phyloP scores from a whole-genome alignment of 1,140 invertebrate species.

The Gryon sp. region DNA sequence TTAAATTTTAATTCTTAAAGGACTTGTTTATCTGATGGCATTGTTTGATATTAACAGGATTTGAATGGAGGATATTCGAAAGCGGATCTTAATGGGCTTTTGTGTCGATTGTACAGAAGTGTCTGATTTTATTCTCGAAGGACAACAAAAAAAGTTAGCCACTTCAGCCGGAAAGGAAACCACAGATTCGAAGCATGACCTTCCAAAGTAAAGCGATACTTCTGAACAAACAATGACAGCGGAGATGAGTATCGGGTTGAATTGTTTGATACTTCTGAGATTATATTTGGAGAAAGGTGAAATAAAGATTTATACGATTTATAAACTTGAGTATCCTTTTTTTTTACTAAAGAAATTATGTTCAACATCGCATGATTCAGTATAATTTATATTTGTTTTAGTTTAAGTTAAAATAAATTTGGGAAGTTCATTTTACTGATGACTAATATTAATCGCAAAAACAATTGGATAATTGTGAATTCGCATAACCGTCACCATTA shows the following conservation, averaged over 20 bases:
- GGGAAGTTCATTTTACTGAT: too few relatives aligned
- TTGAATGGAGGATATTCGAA: not conserved
- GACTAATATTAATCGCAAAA: too few relatives aligned
- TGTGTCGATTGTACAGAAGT: slow-evolving; percentile 8
- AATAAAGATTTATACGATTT: too few relatives aligned
- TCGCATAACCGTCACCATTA: slow-evolving; percentile 39
- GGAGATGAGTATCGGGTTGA: slow-evolving; percentile 32
- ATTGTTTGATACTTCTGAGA: slow-evolving; percentile 10
- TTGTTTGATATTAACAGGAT: slow-evolving; percentile 6
- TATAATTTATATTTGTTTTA: too few relatives aligned
- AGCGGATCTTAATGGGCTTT: not conserved
- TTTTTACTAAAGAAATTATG: too few relatives aligned
- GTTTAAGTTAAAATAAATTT: too few relatives aligned
- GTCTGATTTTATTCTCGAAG: slow-evolving; percentile 27
- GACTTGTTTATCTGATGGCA: slow-evolving; percentile 4
- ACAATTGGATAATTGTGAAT: slow-evolving; percentile 40
- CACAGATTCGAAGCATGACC: slow-evolving; percentile 56
- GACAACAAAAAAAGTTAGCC: slow-evolving; percentile 17
- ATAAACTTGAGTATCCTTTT: too few relatives aligned
- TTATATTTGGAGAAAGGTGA: not conserved
- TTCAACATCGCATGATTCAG: too few relatives aligned
- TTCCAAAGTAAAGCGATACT: slow-evolving; percentile 34
- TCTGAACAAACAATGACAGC: slow-evolving; percentile 7
- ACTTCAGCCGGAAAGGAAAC: slow-evolving; percentile 66
- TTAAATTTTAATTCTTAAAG: too few relatives aligned